These are phyloP conservation scores for zebrafish (Danio rerio) DNA, from an alignment of 2,113 vertebrate species.

Conservation along the genomic window GRCz12tu NC_133198.1:26719001-26719500, in stretches of 20 bases:
- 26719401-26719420: slow-evolving; percentile 38
- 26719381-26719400: slow-evolving; percentile 54
- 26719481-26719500: too few relatives aligned
- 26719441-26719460: neutral
- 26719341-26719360: slow-evolving; percentile 68
- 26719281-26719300: slow-evolving; percentile 54
- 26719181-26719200: slow-evolving; percentile 54
- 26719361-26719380: slow-evolving; percentile 71
- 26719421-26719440: slow-evolving; percentile 38
- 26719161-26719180: slow-evolving; percentile 37
- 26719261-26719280: slow-evolving; percentile 59
- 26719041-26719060: neutral
- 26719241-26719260: slow-evolving; percentile 70
- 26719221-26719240: slow-evolving; percentile 66
- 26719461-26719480: neutral
- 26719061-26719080: neutral
- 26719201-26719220: slow-evolving; percentile 66
- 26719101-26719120: neutral
- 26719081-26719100: neutral
- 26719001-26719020: too few relatives aligned
- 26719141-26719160: slow-evolving; percentile 1
- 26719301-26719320: slow-evolving; percentile 71
- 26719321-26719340: slow-evolving; percentile 34
- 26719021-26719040: neutral
- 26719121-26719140: neutral